Evolutionary conservation across 2,797 vertebrate species (phyloP), one percentile per base, ranked within the genome.

Genomic region (Zenarchopterus dispar): DNA sequence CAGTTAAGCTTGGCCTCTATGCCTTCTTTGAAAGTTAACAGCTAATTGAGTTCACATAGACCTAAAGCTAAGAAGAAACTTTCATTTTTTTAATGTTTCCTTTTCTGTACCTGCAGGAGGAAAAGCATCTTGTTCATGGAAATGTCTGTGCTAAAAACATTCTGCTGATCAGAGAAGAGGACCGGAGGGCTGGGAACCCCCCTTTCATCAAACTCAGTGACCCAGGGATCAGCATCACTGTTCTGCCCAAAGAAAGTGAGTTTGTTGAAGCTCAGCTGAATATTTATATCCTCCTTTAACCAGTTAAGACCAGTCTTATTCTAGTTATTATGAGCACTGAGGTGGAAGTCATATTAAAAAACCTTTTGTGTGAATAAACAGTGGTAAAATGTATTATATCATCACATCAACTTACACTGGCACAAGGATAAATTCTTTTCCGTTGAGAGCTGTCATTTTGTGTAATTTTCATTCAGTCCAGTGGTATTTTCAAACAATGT

Each of bases 191-290:
- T 9, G 94, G 97, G 77, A 98, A 94, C 75, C 94, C 95, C 39
- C 96, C 97, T 0, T 99, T 99, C 86, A 95, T 99, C 92, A 98
- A 99, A 77, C 92, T 99, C 21, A 97, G 96, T 42, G 97, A 99
- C 82, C 97, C 97, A 17, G 96, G 97, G 24, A 95, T 99, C 86
- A 94, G 96, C 86, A 90, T 97, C 80, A 94, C 93, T 6, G 95
- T 98, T 64, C 91, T 98, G 77, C 94, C 96, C 48, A 96, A 93
- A 95, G 97, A 99, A 51, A 94, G 97, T 99, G 89, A 95, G 96
- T 92, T 15, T 16, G 39, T 44, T 16, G 5, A n/a, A 1, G 41
- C 13, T 42, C n/a, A 15, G 4, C 2, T 21, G 7, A 36, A 31
- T 4, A 56, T 69, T 36, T 22, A 43, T 62, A 23, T 59, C 11